A percentile compares a stretch with the other conserved stretches of the same genome.
These are phyloP conservation scores for Eretmochelys imbricata DNA, from an alignment of 2,113 vertebrate genomes.

Conservation along the genomic window DNA sequence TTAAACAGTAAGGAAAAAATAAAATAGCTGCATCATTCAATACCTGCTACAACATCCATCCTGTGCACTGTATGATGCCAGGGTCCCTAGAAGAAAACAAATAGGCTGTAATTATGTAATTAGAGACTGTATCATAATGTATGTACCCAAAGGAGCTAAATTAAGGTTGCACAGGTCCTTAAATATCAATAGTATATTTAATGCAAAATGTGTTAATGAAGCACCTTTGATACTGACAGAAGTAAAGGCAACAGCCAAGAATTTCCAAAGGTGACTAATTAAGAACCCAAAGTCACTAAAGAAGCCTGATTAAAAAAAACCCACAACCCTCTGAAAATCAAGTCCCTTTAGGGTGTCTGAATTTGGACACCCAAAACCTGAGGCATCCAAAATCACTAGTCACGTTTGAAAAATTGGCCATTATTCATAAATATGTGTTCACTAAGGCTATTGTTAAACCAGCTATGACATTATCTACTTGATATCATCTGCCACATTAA, in stretches of 20 bases:
- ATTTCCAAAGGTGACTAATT: background rate
- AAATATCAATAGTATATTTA: background rate
- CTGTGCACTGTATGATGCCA: background rate
- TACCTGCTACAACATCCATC: background rate
- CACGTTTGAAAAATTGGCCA: background rate
- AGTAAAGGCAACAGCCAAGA: background rate
- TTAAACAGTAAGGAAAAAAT: background rate
- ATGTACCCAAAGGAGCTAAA: background rate
- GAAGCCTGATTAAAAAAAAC: background rate
- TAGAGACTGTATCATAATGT: background rate
- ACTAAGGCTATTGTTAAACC: background rate
- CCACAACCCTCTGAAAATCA: background rate
- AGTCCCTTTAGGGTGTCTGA: background rate
- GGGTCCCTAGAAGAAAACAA: background rate
- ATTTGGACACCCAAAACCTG: background rate
- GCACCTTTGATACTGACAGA: background rate
- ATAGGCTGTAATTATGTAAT: background rate
- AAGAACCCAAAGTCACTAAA: background rate
- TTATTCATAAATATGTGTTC: slow-evolving; percentile 30
- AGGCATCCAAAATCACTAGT: slow-evolving; percentile 16
- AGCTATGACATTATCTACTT: slow-evolving; percentile 50
- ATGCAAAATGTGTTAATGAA: background rate
- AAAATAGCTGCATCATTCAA: background rate
- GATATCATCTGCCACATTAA: background rate
- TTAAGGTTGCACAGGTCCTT: background rate